These are phyloP conservation scores for Mustelus asterias DNA, from an alignment of 2,113 vertebrate species.

Conservation along the genomic window DNA sequence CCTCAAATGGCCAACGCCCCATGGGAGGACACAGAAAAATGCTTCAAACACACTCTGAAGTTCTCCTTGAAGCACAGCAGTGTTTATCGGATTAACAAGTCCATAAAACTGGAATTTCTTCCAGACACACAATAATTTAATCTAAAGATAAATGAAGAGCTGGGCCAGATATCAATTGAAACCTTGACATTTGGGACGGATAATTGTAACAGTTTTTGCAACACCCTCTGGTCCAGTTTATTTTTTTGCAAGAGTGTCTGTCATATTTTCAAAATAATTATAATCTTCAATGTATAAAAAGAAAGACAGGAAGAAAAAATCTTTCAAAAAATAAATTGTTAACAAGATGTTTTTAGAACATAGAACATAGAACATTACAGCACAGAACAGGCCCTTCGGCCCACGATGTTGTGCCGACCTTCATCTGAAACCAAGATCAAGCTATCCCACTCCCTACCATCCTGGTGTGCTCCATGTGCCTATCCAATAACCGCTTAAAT, in stretches of 20 bases:
- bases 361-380: too few species aligned
- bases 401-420: too few species aligned
- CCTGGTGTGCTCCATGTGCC: too few species aligned
- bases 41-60: too few species aligned
- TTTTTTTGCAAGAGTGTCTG: neutral
- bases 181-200: neutral
- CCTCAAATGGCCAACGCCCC: neutral
- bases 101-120: neutral
- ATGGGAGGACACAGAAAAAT: neutral
- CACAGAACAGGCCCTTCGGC: too few species aligned
- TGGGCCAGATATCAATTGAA: neutral
- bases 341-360: neutral
- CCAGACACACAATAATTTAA: neutral
- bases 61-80: too few species aligned
- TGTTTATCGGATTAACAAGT: neutral
- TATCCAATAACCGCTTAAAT: too few species aligned
- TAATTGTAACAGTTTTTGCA: neutral
- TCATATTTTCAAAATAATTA: neutral
- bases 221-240: neutral
- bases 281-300: neutral
- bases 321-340: neutral
- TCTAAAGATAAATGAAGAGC: neutral
- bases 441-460: too few species aligned
- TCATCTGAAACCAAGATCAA: too few species aligned
- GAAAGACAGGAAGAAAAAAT: neutral